Evolutionary conservation across 2,113 vertebrate species (phyloP), one percentile per base, ranked within the genome.

Genomic region (Melanotaenia duboulayi): DNA sequence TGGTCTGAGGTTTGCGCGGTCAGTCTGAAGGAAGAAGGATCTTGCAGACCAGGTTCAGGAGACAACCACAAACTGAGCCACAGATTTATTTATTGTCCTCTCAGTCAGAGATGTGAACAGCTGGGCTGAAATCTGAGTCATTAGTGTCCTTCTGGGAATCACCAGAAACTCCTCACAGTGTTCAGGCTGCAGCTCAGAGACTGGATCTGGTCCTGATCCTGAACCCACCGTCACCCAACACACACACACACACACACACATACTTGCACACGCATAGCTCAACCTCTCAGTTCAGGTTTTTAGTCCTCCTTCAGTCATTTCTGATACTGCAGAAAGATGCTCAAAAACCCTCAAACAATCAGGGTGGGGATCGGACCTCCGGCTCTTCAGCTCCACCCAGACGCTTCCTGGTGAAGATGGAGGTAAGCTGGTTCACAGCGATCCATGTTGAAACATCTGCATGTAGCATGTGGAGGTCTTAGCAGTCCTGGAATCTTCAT

Each of bases 401-500:
- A 78, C 20, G 24, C 50, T 63, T 55, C 62, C 14, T 25, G 50
- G 57, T 48, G 25, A 52, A 22, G n/a, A 66, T 68, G 51, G 48
- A 13, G 23, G 32, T 3, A n/a, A 39, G 58, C 57, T 67, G 6
- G 49, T 23, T 46, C 25, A 59, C 51, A 76, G 62, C 2, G 14
- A 23, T 66, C 55, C 40, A 50, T 66, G 61, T 65, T 56, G 7
- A 58, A 40, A 61, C 61, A 66, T 62, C 23, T 51, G 24, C 46
- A 56, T 67, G 73, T n/a, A n/a, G 42, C 51, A 1, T 25, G 50
- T 17, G 42, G 64, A 13, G 39, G 58, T 63, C 65, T 39, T 60
- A 76, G 63, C 66, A 57, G 77, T 78, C 77, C 76, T 80, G 71
- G 65, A 39, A 54, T 83, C 72, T 76, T 78, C 54, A 54, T 65